phyloP scores from a whole-genome alignment of 2,888 invertebrate species.

The Hydriomena furcata region DNA sequence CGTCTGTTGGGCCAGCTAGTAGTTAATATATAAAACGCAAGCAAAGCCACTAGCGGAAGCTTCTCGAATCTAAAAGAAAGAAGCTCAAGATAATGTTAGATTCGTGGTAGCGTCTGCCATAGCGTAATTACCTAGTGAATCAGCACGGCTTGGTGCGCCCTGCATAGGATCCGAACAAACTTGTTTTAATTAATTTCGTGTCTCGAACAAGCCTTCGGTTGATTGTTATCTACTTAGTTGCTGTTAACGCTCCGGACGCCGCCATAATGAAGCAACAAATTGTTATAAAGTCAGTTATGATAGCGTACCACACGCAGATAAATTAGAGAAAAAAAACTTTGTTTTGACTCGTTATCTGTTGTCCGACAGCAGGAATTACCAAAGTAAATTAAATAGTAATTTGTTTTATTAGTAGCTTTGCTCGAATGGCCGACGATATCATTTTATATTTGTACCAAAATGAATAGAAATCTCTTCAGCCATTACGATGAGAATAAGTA shows the following conservation, averaged over 20 bases:
- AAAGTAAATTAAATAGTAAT: too few relatives aligned
- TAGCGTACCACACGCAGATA: conserved; percentile 35
- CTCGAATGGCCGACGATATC: too few relatives aligned
- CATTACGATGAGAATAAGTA: too few relatives aligned
- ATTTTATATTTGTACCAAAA: too few relatives aligned
- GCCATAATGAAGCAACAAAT: conserved; percentile 77
- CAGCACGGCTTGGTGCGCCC: conserved; percentile 80
- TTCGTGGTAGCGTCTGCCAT: conserved; percentile 63
- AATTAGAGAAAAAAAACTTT: conserved; percentile 15
- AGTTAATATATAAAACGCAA: too few relatives aligned
- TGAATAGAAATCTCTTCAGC: too few relatives aligned
- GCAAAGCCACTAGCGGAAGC: conserved; percentile 2
- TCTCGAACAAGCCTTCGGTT: conserved; percentile 81
- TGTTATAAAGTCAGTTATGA: conserved; percentile 65
- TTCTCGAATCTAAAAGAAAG: conserved; percentile 43
- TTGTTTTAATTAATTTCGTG: conserved; percentile 84
- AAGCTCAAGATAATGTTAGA: conserved; percentile 70
- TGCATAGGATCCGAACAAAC: conserved; percentile 83
- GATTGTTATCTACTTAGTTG: conserved; percentile 83
- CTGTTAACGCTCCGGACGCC: conserved; percentile 77
- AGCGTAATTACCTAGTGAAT: conserved; percentile 81
- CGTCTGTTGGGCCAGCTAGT: too few relatives aligned
- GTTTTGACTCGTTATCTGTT: conserved; percentile 3
- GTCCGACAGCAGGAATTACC: neutral
- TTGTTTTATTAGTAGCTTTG: too few relatives aligned